phyloP scores from a whole-genome alignment of 2,113 vertebrate genomes.

The Menura novaehollandiae region DNA sequence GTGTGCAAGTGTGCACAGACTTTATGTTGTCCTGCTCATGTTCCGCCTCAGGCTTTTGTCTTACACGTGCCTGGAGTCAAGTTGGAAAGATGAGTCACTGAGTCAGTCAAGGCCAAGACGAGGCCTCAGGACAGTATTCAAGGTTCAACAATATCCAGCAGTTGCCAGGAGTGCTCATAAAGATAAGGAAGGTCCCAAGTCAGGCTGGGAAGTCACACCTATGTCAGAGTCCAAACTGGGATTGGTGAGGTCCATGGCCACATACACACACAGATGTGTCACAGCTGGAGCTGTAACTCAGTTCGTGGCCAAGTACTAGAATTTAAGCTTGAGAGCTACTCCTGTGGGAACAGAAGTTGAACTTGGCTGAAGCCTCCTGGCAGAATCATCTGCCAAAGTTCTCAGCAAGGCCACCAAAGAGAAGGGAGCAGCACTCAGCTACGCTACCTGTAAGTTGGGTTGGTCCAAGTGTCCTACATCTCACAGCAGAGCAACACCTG shows the following conservation, averaged over 20 bases:
- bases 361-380: not conserved
- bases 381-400: not conserved
- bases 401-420: not conserved
- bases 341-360: not conserved
- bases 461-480: not conserved
- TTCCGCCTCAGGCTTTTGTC: not conserved
- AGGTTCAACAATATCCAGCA: not conserved
- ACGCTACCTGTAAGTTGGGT: not conserved
- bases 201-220: not conserved
- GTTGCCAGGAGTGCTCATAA: rapidly evolving
- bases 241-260: not conserved
- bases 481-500: not conserved
- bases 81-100: not conserved
- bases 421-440: not conserved
- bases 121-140: not conserved
- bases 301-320: not conserved
- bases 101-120: not conserved
- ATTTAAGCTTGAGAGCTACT: not conserved
- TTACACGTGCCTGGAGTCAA: not conserved
- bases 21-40: not conserved
- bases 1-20: not conserved
- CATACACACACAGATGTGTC: not conserved
- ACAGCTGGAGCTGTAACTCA: not conserved
- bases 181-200: not conserved
- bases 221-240: not conserved